Base-by-base conservation (phyloP, 2,113 vertebrate species). In the Thalassoma bifasciatum region DNA sequence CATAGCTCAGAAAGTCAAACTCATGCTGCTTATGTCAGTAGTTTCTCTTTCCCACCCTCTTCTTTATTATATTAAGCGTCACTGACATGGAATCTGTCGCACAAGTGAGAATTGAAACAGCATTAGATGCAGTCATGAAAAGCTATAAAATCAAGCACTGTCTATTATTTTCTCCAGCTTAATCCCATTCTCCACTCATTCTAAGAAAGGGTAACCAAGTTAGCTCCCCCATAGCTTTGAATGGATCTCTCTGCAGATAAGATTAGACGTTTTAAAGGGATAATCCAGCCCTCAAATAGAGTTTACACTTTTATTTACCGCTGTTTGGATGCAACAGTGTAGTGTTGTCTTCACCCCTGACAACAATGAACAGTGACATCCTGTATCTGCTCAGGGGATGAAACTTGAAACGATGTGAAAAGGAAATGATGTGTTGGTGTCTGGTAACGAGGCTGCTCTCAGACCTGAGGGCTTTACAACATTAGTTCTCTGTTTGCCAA, bases 231-330 rank as follows among this genome's bases (percentile, higher is more conserved):
- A 49, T 3, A 24, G 23, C 59, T 10, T 12, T 53, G 17, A 64
- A 51, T 70, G 36, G 40, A 30, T 49, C 65, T 34, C 13, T 2
- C 16, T 34, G 21, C 26, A 34, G 57, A 74, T 23, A 19, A 50
- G 66, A 80, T 76, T 74, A 87, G 72, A 8, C 14, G 21, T 51
- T 37, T 8, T 11, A 63, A 44, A 65, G 16, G 56, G 75, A 82
- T 81, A 62, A 81, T 79, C 58, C 64, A 46, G 1, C 19, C 64
- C 57, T 22, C 21, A 68, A 54, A 73, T 58, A 72, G 68, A 53
- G 21, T 68, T 78, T 37, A 22, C 50, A 79, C 65, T 61, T 23
- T 49, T 44, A 50, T 54, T 46, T 47, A 6, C 8, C 21, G 34
- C 37, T 68, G 7, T 81, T 72, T 60, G 6, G 9, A 42, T 2